These are phyloP conservation scores for Leptocoma aspasia DNA, from an alignment of 2,113 vertebrate species.

Conservation along the genomic window DNA sequence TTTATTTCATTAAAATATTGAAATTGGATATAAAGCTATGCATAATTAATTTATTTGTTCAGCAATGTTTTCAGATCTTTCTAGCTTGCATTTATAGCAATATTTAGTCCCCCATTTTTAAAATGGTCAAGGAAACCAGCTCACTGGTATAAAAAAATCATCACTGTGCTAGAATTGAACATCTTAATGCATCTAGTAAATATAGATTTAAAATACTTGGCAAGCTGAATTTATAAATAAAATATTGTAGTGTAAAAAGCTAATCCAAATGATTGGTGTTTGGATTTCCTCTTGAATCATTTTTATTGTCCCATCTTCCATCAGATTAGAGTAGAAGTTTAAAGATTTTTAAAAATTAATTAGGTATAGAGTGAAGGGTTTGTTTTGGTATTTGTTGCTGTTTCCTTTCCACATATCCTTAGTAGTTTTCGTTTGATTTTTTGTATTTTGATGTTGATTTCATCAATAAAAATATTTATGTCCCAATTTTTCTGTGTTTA, in stretches of 20 bases:
- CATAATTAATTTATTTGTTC: neutral
- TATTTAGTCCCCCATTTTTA: neutral
- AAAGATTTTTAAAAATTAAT: neutral
- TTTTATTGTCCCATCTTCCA: neutral
- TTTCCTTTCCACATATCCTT: accelerated
- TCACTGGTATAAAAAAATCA: neutral
- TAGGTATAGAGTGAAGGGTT: neutral
- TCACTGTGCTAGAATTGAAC: neutral
- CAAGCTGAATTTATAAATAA: neutral
- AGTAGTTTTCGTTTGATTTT: neutral
- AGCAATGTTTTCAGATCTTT: neutral
- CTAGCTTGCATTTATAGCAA: neutral
- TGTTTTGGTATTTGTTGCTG: neutral
- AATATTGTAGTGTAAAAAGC: neutral
- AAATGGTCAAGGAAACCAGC: neutral
- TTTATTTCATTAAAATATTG: neutral
- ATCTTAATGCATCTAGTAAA: neutral
- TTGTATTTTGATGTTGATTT: neutral
- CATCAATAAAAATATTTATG: neutral
- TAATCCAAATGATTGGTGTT: neutral
- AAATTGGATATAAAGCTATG: neutral
- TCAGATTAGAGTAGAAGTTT: neutral
- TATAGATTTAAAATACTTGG: neutral
- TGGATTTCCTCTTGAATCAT: neutral
- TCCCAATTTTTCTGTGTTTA: neutral